These are phyloP conservation scores for Camponotus floridanus DNA, from an alignment of 1,140 invertebrate species.

Conservation along the genomic window DNA sequence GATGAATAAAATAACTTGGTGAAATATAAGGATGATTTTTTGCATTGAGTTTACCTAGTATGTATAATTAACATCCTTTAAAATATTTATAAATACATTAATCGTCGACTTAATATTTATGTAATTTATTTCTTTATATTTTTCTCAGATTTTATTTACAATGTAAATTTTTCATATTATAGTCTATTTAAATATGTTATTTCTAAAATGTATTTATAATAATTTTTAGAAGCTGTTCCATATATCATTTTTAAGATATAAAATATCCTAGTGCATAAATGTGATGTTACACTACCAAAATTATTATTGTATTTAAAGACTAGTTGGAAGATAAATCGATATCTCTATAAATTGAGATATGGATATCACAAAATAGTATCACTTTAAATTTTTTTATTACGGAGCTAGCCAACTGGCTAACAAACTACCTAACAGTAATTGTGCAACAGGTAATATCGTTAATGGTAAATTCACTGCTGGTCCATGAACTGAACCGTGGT, in stretches of 20 bases:
- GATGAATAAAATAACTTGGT: constrained; percentile 72
- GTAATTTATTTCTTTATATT: not conserved
- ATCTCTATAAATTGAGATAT: not conserved
- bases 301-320: not conserved
- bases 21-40: constrained; percentile 66
- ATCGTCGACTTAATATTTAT: not conserved
- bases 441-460: constrained; percentile 81
- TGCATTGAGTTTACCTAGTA: constrained; percentile 42
- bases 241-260: not conserved
- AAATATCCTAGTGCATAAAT: not conserved
- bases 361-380: not conserved
- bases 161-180: not conserved
- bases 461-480: constrained; percentile 83
- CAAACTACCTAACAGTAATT: constrained; percentile 83
- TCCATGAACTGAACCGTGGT: constrained; percentile 80
- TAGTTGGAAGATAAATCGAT: constrained; percentile 1
- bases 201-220: constrained; percentile 2
- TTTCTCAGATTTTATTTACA: not conserved
- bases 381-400: constrained; percentile 35
- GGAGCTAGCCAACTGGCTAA: constrained; percentile 81
- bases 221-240: not conserved
- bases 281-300: not conserved
- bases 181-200: not conserved
- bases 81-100: constrained; percentile 1
- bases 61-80: constrained; percentile 37